Conservation (phyloP, 2,888 invertebrate genomes). For the Iselma pallidipennis region DNA sequence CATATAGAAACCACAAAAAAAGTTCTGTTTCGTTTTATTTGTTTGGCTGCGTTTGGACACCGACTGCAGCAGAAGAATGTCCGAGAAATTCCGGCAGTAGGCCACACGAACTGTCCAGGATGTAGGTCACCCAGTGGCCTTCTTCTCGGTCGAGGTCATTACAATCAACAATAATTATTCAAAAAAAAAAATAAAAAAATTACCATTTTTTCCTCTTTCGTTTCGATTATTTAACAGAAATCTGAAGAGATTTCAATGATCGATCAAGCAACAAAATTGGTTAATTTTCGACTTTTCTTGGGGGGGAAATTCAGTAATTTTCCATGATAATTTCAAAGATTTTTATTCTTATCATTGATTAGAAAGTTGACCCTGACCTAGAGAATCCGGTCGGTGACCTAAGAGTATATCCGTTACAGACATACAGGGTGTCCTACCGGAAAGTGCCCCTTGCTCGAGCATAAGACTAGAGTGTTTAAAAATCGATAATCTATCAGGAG, state of each 20-base stretch:
- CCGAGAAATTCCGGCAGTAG: slow-evolving; percentile 17
- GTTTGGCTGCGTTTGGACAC: neutral
- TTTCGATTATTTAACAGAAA: neutral
- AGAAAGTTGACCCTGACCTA: slow-evolving; percentile 33
- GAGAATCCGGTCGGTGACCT: slow-evolving; percentile 28
- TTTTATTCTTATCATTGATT: slow-evolving; percentile 14
- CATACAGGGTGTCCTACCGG: too few relatives aligned
- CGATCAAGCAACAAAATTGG: neutral
- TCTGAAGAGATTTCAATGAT: neutral
- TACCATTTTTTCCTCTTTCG: slow-evolving; percentile 1
- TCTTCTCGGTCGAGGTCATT: slow-evolving; percentile 42
- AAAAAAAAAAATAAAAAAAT: too few relatives aligned
- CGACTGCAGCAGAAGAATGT: neutral
- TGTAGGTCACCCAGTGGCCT: slow-evolving; percentile 57
- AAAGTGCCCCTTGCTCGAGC: too few relatives aligned
- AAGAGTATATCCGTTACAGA: slow-evolving; percentile 17
- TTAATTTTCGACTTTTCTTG: neutral
- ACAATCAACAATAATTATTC: neutral
- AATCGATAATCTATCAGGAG: too few relatives aligned
- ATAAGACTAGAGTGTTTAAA: too few relatives aligned
- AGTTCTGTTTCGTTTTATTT: neutral
- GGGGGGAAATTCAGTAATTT: neutral
- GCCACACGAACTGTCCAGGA: slow-evolving; percentile 31
- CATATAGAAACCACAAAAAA: too few relatives aligned
- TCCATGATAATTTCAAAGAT: neutral